phyloP scores from a whole-genome alignment of 2,797 vertebrate genomes.

The Brotula barbata region DNA sequence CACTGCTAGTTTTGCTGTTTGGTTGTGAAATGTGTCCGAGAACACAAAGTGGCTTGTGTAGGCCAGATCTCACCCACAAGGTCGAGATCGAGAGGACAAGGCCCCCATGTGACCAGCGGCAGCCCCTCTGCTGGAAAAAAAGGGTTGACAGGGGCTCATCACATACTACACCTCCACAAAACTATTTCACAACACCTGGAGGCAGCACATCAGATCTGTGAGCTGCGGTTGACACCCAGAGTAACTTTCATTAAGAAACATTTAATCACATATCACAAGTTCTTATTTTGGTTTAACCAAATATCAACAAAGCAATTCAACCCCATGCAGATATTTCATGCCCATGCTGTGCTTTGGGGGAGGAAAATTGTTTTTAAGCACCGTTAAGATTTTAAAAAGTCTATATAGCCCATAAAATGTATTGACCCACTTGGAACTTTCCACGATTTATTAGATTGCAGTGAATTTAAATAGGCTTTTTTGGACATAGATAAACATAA shows the following conservation, averaged over 20 bases:
- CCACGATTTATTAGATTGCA: too few species aligned
- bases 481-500: too few species aligned
- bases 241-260: neutral
- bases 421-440: too few species aligned
- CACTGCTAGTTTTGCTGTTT: constrained; percentile 65
- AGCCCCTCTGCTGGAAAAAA: constrained; percentile 7
- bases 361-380: neutral
- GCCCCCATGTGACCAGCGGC: constrained; percentile 24
- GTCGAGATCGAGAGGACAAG: constrained; percentile 30
- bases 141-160: constrained; percentile 55
- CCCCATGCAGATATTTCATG: too few species aligned
- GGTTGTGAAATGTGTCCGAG: constrained; percentile 68
- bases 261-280: neutral
- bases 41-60: constrained; percentile 70
- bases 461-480: too few species aligned
- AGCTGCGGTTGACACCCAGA: constrained; percentile 46
- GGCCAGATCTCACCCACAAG: constrained; percentile 13
- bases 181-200: constrained; percentile 81
- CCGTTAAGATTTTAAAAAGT: too few species aligned
- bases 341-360: too few species aligned
- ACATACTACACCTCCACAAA: constrained; percentile 74
- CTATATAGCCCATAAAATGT: too few species aligned
- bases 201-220: constrained; percentile 61
- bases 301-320: too few species aligned
- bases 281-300: too few species aligned